A percentile compares a stretch with the other conserved stretches of the same genome.
These are phyloP conservation scores for Protula sp. DNA, from an alignment of 2,888 invertebrate species.

Conservation along the genomic window DNA sequence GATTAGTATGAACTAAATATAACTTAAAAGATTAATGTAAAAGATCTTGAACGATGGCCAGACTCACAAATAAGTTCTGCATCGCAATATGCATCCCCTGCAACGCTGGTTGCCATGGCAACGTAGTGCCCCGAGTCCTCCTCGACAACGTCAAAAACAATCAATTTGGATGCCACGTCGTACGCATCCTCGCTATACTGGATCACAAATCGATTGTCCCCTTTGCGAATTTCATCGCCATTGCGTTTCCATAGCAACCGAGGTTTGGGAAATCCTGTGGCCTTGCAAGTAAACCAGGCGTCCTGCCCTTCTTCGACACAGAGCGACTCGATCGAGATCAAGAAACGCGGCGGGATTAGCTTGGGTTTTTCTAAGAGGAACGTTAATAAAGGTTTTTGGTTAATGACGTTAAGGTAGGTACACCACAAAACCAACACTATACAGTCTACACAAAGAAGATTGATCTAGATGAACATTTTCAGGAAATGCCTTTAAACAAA, in stretches of 20 bases:
- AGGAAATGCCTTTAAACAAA: no score
- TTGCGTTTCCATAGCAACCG: conserved; percentile 1
- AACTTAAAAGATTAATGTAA: neutral
- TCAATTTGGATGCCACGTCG: conserved; percentile 35
- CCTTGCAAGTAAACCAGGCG: conserved; percentile 2
- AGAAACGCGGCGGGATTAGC: neutral
- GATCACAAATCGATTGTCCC: neutral
- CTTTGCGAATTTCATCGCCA: neutral
- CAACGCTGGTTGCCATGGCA: conserved; percentile 62
- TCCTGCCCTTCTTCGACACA: neutral
- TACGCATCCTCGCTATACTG: conserved; percentile 13
- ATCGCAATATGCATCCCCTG: conserved; percentile 39
- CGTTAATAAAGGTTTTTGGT: no score
- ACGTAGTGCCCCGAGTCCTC: conserved; percentile 83
- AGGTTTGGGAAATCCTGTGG: conserved; percentile 2
- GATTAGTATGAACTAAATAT: neutral
- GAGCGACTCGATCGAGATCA: neutral
- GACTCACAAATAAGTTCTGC: neutral
- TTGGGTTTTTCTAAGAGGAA: neutral
- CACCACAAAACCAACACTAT: no score
- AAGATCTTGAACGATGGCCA: neutral
- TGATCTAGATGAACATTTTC: no score
- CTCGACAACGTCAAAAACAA: conserved; percentile 33
- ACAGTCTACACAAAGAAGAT: no score
- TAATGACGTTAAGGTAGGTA: no score